phyloP scores from a whole-genome alignment of 2,113 vertebrate species.

The Euleptes europaea region DNA sequence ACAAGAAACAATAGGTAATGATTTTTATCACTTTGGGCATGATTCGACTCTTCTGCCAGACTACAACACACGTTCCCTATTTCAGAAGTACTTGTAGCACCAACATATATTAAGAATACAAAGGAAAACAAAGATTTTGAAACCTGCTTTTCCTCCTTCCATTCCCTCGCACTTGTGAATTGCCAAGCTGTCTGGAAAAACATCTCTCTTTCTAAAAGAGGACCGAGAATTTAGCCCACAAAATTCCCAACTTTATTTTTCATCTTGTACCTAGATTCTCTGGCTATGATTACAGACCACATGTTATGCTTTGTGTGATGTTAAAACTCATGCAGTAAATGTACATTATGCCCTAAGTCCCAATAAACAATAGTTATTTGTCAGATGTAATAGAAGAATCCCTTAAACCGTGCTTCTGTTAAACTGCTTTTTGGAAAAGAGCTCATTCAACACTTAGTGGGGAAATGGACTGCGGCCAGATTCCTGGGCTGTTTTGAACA shows the following conservation, averaged over 20 bases:
- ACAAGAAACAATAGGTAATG: constrained; percentile 15
- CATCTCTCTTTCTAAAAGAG: background rate
- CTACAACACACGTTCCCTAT: background rate
- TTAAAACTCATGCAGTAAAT: constrained; percentile 7
- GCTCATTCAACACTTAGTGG: constrained; percentile 19
- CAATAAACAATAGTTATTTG: constrained; percentile 37
- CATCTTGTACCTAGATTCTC: background rate
- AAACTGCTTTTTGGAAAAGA: constrained; percentile 9
- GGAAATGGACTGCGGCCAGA: background rate
- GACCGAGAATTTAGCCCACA: constrained; percentile 6
- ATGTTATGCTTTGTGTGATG: constrained; percentile 6
- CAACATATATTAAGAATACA: background rate
- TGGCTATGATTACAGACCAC: background rate
- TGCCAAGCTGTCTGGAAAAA: constrained; percentile 26
- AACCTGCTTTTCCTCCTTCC: background rate
- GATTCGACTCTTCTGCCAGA: constrained; percentile 10
- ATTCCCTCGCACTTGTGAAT: background rate
- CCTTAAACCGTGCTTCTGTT: constrained; percentile 9
- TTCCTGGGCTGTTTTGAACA: background rate
- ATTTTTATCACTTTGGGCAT: constrained; percentile 5
- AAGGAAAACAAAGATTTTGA: constrained; percentile 3
- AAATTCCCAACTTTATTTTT: background rate
- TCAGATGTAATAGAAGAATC: constrained; percentile 26
- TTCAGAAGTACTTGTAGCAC: constrained; percentile 9
- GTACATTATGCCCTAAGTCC: background rate